Evolutionary conservation across 2,888 invertebrate species (phyloP).

Genomic region (Lomographa bimaculata): DNA sequence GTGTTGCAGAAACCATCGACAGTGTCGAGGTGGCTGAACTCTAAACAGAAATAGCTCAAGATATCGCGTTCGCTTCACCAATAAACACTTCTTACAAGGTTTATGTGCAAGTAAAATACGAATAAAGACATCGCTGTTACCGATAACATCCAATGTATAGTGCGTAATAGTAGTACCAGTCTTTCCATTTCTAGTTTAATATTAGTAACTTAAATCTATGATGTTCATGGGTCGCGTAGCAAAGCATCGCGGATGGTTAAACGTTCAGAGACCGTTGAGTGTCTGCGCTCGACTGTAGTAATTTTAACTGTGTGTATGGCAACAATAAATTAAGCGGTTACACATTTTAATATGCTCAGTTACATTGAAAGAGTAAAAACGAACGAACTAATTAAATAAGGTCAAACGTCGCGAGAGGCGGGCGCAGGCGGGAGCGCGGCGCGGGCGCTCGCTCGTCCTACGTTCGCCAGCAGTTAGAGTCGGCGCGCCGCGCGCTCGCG

Average conservation of each 20-base stretch:
- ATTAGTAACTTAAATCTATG: conserved; percentile 4
- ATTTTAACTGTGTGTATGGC: conserved; percentile 62
- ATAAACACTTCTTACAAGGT: conserved; percentile 41
- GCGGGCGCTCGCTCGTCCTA: conserved; percentile 46
- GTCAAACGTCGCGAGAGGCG: conserved; percentile 73
- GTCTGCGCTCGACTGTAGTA: conserved; percentile 33
- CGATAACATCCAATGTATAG: conserved; percentile 12
- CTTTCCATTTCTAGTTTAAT: neutral
- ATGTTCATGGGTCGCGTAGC: conserved; percentile 18
- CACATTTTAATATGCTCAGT: conserved; percentile 75
- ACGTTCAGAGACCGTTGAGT: conserved; percentile 8
- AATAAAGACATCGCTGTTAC: conserved; percentile 24
- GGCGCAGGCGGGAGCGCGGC: conserved; percentile 43
- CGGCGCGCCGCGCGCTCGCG: conserved; percentile 49
- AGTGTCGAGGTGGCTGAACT: conserved; percentile 69
- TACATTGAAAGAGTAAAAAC: conserved; percentile 79
- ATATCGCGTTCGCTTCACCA: conserved; percentile 52
- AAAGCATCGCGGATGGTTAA: conserved; percentile 20
- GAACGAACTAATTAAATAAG: conserved; percentile 83
- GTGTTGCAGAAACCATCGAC: conserved; percentile 56
- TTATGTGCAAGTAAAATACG: conserved; percentile 38
- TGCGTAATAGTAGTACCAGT: conserved; percentile 10
- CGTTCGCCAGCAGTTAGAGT: conserved; percentile 54
- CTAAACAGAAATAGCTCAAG: conserved; percentile 64
- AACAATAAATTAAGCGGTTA: conserved; percentile 72